phyloP scores from a whole-genome alignment of 2,113 vertebrate genomes.

The Rhea americana region DNA sequence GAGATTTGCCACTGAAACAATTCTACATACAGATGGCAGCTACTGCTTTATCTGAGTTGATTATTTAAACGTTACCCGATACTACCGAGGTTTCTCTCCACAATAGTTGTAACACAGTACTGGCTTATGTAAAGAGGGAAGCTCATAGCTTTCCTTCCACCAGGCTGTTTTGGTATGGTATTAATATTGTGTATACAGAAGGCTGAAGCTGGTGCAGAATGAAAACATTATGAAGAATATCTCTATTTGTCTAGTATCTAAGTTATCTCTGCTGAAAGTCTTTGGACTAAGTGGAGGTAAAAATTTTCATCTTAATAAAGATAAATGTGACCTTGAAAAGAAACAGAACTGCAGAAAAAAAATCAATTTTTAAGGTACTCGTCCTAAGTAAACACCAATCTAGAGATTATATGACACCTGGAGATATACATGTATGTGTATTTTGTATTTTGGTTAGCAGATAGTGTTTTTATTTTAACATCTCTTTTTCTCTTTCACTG shows the following conservation, averaged over 20 bases:
- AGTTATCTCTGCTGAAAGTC: neutral
- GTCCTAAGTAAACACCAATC: neutral
- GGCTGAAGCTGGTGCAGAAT: neutral
- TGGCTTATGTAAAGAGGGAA: neutral
- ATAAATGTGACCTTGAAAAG: neutral
- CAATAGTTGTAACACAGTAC: neutral
- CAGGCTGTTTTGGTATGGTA: neutral
- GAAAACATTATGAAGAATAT: neutral
- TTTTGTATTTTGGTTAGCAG: neutral
- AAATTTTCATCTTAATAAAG: neutral
- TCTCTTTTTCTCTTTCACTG: neutral
- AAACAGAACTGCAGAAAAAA: neutral
- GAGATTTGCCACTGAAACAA: neutral
- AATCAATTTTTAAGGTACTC: neutral
- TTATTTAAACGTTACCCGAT: neutral
- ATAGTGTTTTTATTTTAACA: neutral
- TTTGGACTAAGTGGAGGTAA: neutral
- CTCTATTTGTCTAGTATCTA: neutral
- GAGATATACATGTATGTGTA: neutral
- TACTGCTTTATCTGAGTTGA: neutral
- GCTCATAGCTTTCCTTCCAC: neutral
- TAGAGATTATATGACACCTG: neutral
- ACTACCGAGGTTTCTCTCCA: neutral
- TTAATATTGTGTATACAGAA: neutral
- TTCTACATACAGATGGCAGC: neutral